Evolutionary conservation across 1,140 invertebrate genomes (phyloP).

Genomic region (Zaprionus lachaisei): DNA sequence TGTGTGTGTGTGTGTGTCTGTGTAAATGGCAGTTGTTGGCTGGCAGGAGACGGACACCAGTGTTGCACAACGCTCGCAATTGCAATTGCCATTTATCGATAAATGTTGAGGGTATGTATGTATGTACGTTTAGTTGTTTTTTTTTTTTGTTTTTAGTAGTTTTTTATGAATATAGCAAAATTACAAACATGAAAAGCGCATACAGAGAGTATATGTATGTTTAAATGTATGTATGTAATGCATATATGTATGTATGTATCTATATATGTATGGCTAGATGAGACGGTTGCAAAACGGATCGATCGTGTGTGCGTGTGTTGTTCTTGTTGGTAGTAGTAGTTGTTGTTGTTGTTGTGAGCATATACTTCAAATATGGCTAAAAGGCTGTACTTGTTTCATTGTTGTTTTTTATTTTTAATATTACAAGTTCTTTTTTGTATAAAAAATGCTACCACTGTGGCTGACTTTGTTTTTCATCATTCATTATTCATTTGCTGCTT

Average conservation of each 20-base stretch:
- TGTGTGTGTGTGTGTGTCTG: constrained; percentile 25
- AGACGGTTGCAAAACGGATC: constrained; percentile 52
- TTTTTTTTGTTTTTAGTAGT: constrained; percentile 23
- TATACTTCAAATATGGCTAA: constrained; percentile 46
- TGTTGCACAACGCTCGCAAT: constrained; percentile 43
- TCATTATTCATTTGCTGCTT: constrained; percentile 13
- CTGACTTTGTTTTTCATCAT: constrained; percentile 23
- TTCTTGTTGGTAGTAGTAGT: background rate
- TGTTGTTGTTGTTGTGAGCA: constrained; percentile 25
- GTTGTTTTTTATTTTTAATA: constrained; percentile 10
- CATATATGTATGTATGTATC: constrained; percentile 29
- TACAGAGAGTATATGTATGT: constrained; percentile 49
- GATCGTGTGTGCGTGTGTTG: constrained; percentile 35
- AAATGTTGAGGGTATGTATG: constrained; percentile 30
- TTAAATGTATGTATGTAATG: constrained; percentile 29
- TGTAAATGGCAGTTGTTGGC: constrained; percentile 54
- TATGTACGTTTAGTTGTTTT: constrained; percentile 13
- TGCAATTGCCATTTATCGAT: constrained; percentile 35
- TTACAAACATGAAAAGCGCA: constrained; percentile 63
- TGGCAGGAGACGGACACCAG: constrained; percentile 40
- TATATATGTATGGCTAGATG: constrained; percentile 52
- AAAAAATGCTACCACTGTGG: constrained; percentile 63
- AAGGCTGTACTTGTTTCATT: constrained; percentile 36
- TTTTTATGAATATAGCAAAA: constrained; percentile 58
- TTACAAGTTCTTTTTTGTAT: constrained; percentile 52